A percentile compares a stretch with the other conserved stretches of the same genome.
phyloP scores from a whole-genome alignment of 2,888 invertebrate genomes.

The Cordylochernes scorpioides region DNA sequence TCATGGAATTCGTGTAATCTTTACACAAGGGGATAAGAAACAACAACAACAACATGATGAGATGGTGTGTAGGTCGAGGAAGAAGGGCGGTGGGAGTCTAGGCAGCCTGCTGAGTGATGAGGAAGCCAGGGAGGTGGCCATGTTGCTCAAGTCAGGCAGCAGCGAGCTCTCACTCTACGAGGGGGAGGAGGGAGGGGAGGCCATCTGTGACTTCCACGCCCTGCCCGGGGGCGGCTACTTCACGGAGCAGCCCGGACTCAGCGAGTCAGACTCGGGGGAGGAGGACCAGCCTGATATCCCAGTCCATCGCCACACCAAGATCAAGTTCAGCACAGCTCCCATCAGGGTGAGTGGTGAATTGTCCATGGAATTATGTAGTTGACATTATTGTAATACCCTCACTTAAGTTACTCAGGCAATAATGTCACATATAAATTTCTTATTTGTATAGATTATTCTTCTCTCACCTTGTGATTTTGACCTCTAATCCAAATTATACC shows the following conservation, averaged over 20 bases:
- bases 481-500: too few species aligned
- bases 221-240: constrained; percentile 80
- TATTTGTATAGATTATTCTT: not conserved
- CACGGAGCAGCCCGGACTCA: constrained; percentile 39
- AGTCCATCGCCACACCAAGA: constrained; percentile 41
- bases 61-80: too few species aligned
- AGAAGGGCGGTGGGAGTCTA: too few species aligned
- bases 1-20: too few species aligned
- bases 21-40: too few species aligned
- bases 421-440: not conserved
- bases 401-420: too few species aligned
- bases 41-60: too few species aligned
- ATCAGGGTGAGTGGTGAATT: constrained; percentile 36
- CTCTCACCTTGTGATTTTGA: too few species aligned
- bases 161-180: constrained; percentile 6
- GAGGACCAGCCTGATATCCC: constrained; percentile 6
- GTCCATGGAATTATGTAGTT: too few species aligned
- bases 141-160: constrained; percentile 29
- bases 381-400: too few species aligned
- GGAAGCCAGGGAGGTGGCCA: constrained; percentile 63
- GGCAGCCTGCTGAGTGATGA: constrained; percentile 36
- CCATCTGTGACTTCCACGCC: constrained; percentile 25
- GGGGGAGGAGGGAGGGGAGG: constrained; percentile 9
- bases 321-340: constrained; percentile 45
- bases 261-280: constrained; percentile 42